Conservation (phyloP, 2,113 vertebrate genomes). For the Mionectes macconnelli region DNA sequence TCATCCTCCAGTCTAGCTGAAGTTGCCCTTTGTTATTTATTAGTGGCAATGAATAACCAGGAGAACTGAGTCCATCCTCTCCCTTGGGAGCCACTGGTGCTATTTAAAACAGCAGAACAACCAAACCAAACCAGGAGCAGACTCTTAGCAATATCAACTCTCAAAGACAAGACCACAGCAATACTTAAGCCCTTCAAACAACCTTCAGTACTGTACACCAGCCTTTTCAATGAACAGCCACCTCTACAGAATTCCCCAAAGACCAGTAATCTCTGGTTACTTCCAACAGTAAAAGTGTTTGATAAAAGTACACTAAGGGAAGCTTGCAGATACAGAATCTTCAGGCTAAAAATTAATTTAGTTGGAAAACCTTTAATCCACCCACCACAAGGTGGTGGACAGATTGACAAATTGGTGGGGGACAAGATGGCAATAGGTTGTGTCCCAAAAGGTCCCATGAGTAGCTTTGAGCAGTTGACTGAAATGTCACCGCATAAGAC, state of each 20-base stretch:
- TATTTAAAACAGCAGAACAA: not conserved
- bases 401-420: too few species aligned
- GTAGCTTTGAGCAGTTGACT: not conserved
- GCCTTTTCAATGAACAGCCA: not conserved
- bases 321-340: not conserved
- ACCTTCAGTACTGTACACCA: not conserved
- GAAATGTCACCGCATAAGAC: not conserved
- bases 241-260: not conserved
- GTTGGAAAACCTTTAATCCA: not conserved
- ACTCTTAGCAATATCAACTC: not conserved
- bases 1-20: not conserved
- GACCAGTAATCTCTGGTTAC: not conserved
- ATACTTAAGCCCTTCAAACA: not conserved
- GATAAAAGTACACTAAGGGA: not conserved
- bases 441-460: not conserved
- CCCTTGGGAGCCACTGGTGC: accelerated
- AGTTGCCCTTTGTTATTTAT: not conserved
- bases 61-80: not conserved
- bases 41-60: not conserved
- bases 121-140: not conserved
- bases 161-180: not conserved
- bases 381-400: not conserved
- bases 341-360: not conserved
- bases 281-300: not conserved
- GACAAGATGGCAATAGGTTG: not conserved